A percentile compares a stretch with the other conserved stretches of the same genome.
phyloP scores from a whole-genome alignment of 1,140 invertebrate species.

The Lepidurus arcticus region DNA sequence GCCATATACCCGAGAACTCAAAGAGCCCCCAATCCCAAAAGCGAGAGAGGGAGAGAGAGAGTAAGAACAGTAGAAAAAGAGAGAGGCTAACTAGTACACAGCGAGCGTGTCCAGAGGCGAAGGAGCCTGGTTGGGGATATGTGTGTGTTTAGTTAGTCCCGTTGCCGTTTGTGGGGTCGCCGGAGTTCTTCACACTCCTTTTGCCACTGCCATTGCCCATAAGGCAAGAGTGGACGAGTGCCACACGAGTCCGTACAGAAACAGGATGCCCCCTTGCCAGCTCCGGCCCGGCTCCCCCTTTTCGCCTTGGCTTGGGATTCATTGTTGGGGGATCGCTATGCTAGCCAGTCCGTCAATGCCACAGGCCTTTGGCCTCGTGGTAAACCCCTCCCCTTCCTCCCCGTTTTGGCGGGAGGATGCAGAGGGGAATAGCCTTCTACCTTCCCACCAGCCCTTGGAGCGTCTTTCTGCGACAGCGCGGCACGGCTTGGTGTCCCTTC shows the following conservation, averaged over 20 bases:
- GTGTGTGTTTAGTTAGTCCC: not conserved
- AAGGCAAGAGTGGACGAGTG: not conserved
- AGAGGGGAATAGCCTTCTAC: too few species aligned
- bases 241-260: not conserved
- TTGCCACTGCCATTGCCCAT: not conserved
- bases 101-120: not conserved
- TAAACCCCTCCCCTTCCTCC: not conserved
- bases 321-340: too few species aligned
- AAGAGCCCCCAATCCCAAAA: not conserved
- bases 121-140: not conserved
- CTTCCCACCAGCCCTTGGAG: too few species aligned
- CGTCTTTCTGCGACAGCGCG: too few species aligned
- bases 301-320: not conserved
- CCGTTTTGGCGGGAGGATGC: not conserved
- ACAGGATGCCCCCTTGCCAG: slow-evolving; percentile 14
- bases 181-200: slow-evolving; percentile 8
- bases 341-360: not conserved
- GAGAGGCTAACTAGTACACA: not conserved
- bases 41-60: not conserved
- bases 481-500: too few species aligned
- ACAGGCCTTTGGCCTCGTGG: slow-evolving; percentile 12
- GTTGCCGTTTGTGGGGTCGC: slow-evolving; percentile 20
- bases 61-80: not conserved
- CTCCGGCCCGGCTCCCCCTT: not conserved
- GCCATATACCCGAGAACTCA: not conserved